Percentiles rank a stretch among this genome's conserved stretches.
Conservation (phyloP, 2,113 vertebrate genomes). For the Mandrillus leucophaeus region DNA sequence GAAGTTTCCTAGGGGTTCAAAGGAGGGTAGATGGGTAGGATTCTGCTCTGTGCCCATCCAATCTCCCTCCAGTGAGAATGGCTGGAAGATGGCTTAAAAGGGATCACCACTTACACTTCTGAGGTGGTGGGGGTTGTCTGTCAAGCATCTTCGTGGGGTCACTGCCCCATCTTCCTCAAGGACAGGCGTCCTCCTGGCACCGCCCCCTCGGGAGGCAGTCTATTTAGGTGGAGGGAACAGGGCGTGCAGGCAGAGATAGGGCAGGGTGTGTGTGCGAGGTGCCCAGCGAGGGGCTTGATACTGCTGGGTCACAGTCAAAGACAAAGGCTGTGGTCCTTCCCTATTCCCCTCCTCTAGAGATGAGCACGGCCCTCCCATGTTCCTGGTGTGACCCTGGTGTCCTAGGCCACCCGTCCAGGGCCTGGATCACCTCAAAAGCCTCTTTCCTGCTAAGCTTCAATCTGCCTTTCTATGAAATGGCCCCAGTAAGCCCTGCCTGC, state of each 20-base stretch:
- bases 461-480: not conserved
- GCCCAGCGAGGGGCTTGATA: not conserved
- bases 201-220: not conserved
- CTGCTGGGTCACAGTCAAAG: not conserved
- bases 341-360: not conserved
- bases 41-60: not conserved
- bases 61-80: not conserved
- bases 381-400: not conserved
- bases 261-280: fast-evolving
- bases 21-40: not conserved
- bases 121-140: not conserved
- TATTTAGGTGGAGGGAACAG: not conserved
- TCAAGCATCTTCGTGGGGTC: not conserved
- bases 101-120: not conserved
- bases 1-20: not conserved
- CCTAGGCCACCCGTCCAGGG: not conserved
- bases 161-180: not conserved
- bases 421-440: not conserved
- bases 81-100: not conserved
- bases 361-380: too few relatives aligned
- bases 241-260: not conserved
- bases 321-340: not conserved
- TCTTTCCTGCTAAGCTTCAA: not conserved
- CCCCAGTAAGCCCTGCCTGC: not conserved
- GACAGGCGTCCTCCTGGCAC: not conserved